Percentiles rank a stretch among this genome's conserved stretches.
phyloP scores from a whole-genome alignment of 2,888 invertebrate species.

The Cataglyphis altisquamis region DNA sequence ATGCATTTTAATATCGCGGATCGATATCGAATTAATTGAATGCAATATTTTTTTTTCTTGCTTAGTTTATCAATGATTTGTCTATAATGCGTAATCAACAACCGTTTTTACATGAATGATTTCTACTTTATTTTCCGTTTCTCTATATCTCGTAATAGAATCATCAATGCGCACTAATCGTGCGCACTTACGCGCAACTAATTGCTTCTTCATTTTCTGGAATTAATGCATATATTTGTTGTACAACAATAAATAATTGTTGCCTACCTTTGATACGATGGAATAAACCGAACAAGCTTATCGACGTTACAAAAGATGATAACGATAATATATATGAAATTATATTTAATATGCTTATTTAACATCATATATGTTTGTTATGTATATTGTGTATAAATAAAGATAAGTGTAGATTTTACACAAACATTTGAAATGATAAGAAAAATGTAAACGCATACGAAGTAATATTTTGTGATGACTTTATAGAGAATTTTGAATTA shows the following conservation, averaged over 20 bases:
- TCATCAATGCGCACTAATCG: conserved; percentile 24
- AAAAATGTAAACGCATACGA: not conserved
- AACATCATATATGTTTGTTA: not conserved
- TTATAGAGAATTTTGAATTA: not conserved
- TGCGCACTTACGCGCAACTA: conserved; percentile 44
- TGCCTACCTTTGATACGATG: not conserved
- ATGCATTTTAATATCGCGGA: conserved; percentile 27
- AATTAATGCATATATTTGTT: conserved; percentile 58
- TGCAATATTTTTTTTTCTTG: conserved; percentile 10
- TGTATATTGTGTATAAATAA: not conserved
- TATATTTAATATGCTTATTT: not conserved
- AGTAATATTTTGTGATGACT: not conserved
- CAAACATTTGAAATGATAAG: not conserved
- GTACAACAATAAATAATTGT: conserved; percentile 36
- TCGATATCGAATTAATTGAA: conserved; percentile 33
- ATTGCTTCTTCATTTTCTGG: conserved; percentile 49
- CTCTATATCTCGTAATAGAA: conserved; percentile 2
- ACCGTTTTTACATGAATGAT: not conserved
- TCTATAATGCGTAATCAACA: conserved; percentile 25
- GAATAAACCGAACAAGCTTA: not conserved
- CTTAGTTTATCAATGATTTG: conserved; percentile 39
- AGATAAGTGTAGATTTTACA: not conserved
- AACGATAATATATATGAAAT: conserved; percentile 14
- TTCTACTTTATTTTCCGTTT: conserved; percentile 26
- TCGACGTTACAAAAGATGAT: not conserved